Evolutionary conservation across 2,113 vertebrate genomes (phyloP).

Genomic region (Pyrgilauda ruficollis): DNA sequence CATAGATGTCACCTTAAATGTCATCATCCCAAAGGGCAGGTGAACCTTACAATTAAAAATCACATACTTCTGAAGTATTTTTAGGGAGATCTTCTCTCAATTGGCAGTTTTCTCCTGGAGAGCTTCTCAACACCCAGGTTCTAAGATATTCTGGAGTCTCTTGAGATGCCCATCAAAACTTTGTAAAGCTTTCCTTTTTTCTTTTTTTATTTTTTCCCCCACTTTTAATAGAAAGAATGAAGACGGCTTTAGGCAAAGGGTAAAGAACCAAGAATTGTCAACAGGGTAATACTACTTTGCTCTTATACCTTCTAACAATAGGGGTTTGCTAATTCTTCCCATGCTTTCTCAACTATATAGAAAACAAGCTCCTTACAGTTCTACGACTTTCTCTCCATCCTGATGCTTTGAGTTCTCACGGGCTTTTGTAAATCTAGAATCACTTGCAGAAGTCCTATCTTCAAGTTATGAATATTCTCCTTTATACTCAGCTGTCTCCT

Average conservation of each 20-base stretch:
- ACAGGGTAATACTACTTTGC: neutral
- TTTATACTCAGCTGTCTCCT: neutral
- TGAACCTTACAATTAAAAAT: neutral
- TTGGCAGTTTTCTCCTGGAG: neutral
- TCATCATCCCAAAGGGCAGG: neutral
- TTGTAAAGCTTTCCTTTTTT: neutral
- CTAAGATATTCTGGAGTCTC: neutral
- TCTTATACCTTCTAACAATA: neutral
- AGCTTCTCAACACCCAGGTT: neutral
- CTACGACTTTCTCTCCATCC: neutral
- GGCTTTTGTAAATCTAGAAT: neutral
- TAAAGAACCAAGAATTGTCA: neutral
- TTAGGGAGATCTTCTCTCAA: neutral
- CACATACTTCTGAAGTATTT: neutral
- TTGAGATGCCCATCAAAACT: neutral
- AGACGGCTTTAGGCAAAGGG: neutral
- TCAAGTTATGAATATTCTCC: neutral
- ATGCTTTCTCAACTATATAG: neutral
- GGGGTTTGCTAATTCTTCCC: neutral
- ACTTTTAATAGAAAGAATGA: neutral
- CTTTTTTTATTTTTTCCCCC: neutral
- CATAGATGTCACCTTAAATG: neutral
- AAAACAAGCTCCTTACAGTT: neutral
- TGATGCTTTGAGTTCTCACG: neutral
- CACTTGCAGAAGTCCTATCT: neutral